Evolutionary conservation across 1,140 invertebrate species (phyloP).

Genomic region (Chironomus tepperi): DNA sequence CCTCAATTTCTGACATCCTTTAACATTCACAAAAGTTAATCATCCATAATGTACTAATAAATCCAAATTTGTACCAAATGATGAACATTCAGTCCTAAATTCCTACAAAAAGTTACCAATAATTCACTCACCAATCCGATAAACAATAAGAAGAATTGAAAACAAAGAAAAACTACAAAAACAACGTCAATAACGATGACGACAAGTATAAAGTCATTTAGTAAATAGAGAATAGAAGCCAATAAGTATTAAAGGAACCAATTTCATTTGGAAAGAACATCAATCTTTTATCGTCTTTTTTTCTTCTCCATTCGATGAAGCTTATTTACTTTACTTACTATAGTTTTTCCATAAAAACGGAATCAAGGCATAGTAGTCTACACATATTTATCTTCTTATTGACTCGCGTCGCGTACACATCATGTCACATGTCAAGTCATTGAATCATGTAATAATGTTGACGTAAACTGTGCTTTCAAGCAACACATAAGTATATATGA

Average conservation of each 20-base stretch:
- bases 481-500: background rate
- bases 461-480: background rate
- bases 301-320: background rate
- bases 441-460: conserved; percentile 2
- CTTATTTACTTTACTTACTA: no score
- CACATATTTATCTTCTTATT: conserved; percentile 3
- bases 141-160: no score
- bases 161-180: no score
- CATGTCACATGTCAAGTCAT: background rate
- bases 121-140: no score
- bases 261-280: background rate
- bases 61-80: no score
- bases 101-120: no score
- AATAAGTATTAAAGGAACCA: background rate
- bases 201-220: conserved; percentile 3
- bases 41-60: no score
- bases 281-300: background rate
- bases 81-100: no score
- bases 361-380: background rate
- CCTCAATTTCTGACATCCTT: no score
- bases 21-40: no score
- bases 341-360: no score
- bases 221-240: background rate
- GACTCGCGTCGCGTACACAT: background rate
- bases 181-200: background rate